Evolutionary conservation across 2,888 invertebrate species (phyloP).

Genomic region (Ophioninae sp.): DNA sequence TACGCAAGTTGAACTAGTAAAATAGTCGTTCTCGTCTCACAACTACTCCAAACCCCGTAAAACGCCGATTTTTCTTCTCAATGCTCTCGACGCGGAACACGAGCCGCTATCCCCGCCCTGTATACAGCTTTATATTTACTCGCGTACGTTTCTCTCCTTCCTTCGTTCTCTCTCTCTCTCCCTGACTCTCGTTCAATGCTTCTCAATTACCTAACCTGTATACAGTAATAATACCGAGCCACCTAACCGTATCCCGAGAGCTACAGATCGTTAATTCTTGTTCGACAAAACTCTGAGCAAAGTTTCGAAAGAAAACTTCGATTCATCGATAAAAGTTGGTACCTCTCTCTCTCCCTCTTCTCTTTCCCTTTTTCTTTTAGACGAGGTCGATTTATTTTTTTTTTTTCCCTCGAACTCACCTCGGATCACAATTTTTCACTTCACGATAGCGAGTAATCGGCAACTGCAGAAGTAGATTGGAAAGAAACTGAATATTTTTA

Average conservation of each 20-base stretch:
- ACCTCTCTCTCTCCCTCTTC: constrained; percentile 33
- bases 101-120: neutral
- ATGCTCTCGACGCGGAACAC: constrained; percentile 30
- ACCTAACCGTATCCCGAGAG: constrained; percentile 43
- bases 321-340: constrained; percentile 34
- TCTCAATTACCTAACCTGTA: constrained; percentile 49
- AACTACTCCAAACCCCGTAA: constrained; percentile 11
- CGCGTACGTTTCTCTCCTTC: neutral
- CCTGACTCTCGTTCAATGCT: constrained; percentile 40
- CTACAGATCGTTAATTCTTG: constrained; percentile 57
- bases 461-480: too few species aligned
- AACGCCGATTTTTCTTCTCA: constrained; percentile 51
- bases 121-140: neutral
- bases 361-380: neutral
- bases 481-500: neutral
- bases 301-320: constrained; percentile 45
- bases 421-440: constrained; percentile 1
- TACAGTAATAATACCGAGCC: constrained; percentile 25
- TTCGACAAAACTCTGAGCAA: constrained; percentile 50
- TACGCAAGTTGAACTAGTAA: constrained; percentile 35
- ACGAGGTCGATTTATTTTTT: neutral
- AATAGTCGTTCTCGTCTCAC: constrained; percentile 49
- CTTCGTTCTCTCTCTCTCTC: neutral
- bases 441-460: constrained; percentile 4
- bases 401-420: neutral